phyloP scores from a whole-genome alignment of 2,888 invertebrate genomes.

The Ligdia adustata region DNA sequence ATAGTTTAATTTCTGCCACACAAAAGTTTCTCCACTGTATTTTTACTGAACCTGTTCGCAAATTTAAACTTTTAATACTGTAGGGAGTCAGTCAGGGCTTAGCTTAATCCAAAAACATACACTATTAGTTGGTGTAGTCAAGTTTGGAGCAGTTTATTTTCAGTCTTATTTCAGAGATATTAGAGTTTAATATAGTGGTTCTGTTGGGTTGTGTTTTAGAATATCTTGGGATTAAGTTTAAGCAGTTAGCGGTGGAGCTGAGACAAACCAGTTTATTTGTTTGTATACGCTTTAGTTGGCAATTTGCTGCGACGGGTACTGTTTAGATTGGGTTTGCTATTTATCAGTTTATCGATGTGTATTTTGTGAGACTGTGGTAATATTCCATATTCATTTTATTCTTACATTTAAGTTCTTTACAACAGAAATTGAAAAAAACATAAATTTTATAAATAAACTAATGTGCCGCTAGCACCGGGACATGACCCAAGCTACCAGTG shows the following conservation, averaged over 20 bases:
- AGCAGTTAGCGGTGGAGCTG: slow-evolving; percentile 15
- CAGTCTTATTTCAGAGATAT: not conserved
- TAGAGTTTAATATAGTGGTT: not conserved
- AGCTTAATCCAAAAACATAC: slow-evolving; percentile 10
- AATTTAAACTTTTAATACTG: slow-evolving; percentile 10
- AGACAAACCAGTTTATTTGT: slow-evolving; percentile 20
- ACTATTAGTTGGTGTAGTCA: slow-evolving; percentile 3
- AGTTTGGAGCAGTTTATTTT: not conserved
- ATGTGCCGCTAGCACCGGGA: too few species aligned
- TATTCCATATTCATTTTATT: too few species aligned
- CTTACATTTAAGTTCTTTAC: too few species aligned
- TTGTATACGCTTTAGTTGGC: slow-evolving; percentile 16
- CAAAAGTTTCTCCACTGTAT: slow-evolving; percentile 10
- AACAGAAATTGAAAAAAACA: too few species aligned
- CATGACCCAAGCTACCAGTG: too few species aligned
- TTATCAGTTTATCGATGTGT: not conserved
- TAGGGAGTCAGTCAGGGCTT: slow-evolving; percentile 8
- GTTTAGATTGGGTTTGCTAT: slow-evolving; percentile 6
- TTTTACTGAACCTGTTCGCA: slow-evolving; percentile 11
- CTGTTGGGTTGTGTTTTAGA: not conserved
- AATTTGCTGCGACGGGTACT: slow-evolving; percentile 9
- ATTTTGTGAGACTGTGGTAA: too few species aligned
- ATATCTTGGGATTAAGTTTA: slow-evolving; percentile 20
- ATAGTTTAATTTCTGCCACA: not conserved
- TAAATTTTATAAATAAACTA: too few species aligned